A percentile compares a stretch with the other conserved stretches of the same genome.
Evolutionary conservation across 2,797 vertebrate species (phyloP).

Genomic region (Adrianichthys oophorus): DNA sequence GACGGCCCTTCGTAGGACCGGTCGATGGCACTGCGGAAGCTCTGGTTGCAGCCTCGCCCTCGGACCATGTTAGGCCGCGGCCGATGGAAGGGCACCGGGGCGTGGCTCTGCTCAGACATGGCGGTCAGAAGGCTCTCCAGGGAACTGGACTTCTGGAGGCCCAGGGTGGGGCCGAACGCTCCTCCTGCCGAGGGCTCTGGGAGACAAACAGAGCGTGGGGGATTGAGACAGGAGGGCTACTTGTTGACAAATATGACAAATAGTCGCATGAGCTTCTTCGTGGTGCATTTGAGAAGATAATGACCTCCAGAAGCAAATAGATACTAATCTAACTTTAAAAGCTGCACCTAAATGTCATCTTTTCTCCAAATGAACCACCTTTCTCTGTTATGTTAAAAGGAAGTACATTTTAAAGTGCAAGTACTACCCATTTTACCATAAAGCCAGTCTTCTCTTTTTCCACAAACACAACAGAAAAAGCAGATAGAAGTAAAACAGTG

Average conservation of each 20-base stretch:
- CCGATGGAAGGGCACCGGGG: conserved; percentile 87
- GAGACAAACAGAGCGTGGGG: conserved; percentile 2
- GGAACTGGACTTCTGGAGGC: conserved; percentile 95
- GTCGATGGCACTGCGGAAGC: conserved; percentile 94
- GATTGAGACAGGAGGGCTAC: not conserved
- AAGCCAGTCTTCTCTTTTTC: not conserved
- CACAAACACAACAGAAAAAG: conserved; percentile 6
- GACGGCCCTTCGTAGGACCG: conserved; percentile 94
- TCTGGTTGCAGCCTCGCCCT: conserved; percentile 90
- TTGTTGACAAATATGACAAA: no score
- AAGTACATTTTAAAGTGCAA: no score
- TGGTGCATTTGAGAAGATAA: no score
- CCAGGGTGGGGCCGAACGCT: conserved; percentile 89
- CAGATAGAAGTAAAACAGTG: not conserved
- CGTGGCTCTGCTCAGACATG: conserved; percentile 85
- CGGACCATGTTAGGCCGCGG: conserved; percentile 87
- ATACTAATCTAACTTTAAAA: no score
- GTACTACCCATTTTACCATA: not conserved
- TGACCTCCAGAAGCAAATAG: no score
- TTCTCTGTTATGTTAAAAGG: no score
- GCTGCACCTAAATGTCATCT: no score
- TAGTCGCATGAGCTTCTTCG: no score
- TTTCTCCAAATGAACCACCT: no score
- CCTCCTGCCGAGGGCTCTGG: conserved; percentile 44
- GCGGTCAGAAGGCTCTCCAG: conserved; percentile 95